Percentiles rank a stretch among this genome's conserved stretches.
These are phyloP conservation scores for Caracal caracal DNA, from an alignment of 2,113 vertebrate genomes.

Conservation along the genomic window DNA sequence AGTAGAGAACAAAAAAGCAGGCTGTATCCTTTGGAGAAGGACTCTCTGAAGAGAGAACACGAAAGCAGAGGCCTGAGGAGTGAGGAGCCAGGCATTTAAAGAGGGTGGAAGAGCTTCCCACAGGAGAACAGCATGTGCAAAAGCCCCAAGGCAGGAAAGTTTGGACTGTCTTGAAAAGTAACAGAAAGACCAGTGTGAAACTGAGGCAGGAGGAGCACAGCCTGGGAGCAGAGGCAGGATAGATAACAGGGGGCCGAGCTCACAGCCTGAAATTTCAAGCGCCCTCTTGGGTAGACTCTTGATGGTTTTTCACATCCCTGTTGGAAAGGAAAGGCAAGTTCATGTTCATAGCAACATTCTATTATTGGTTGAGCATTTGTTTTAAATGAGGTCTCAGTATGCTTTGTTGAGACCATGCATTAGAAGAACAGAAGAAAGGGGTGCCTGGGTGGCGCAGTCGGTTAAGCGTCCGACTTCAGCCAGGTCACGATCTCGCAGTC, in stretches of 20 bases:
- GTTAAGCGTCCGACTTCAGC: too few relatives aligned
- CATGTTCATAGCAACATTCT: not conserved
- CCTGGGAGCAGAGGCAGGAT: not conserved
- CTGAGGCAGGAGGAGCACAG: accelerated
- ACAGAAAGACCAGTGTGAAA: not conserved
- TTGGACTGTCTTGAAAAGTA: not conserved
- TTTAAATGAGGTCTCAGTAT: not conserved
- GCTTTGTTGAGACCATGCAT: not conserved
- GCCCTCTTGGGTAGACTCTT: not conserved
- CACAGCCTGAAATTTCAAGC: not conserved
- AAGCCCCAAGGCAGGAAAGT: not conserved
- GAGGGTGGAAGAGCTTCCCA: not conserved
- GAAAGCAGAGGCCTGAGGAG: not conserved
- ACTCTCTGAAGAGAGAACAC: not conserved
- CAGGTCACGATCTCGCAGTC: too few relatives aligned
- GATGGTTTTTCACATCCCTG: not conserved
- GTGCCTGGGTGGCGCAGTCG: too few relatives aligned
- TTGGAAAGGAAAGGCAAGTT: not conserved
- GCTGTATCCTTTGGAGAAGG: not conserved
- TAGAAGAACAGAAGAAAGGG: not conserved
- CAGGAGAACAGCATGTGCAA: not conserved
- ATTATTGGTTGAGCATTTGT: not conserved
- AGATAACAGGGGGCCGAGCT: not conserved
- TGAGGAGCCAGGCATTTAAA: not conserved
- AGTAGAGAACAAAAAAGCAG: not conserved